Percentiles rank a stretch among this genome's conserved stretches.
Evolutionary conservation across 2,888 invertebrate species (phyloP).

Genomic region (Mimachlamys varia): DNA sequence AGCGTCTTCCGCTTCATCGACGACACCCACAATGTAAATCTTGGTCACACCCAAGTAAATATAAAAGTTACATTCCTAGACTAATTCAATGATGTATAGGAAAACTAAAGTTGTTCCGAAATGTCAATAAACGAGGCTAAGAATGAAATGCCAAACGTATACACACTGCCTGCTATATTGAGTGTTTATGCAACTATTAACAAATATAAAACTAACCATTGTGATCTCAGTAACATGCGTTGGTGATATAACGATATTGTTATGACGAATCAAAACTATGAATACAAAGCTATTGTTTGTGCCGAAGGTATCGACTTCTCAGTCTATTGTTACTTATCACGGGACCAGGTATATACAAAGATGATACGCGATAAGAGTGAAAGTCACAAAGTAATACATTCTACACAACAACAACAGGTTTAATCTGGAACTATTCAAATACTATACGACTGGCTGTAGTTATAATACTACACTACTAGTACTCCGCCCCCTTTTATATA

Average conservation of each 20-base stretch:
- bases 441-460: too few relatives aligned
- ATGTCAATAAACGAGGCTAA: not conserved
- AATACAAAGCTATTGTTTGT: not conserved
- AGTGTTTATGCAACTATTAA: too few relatives aligned
- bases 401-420: not conserved
- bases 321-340: not conserved
- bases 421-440: too few relatives aligned
- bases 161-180: too few relatives aligned
- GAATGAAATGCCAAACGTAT: not conserved
- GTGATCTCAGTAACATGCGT: not conserved
- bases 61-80: too few relatives aligned
- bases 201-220: not conserved
- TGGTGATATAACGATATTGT: not conserved
- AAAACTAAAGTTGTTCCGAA: not conserved
- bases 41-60: too few relatives aligned
- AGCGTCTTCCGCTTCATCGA: too few relatives aligned
- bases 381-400: not conserved
- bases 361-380: not conserved
- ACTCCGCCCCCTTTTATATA: too few relatives aligned
- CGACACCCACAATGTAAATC: too few relatives aligned
- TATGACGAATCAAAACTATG: slow-evolving; percentile 14
- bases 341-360: not conserved
- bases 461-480: too few relatives aligned
- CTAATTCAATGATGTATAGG: not conserved
- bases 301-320: not conserved